Conservation (phyloP, 2,888 invertebrate species). For the Melieria omissa region DNA sequence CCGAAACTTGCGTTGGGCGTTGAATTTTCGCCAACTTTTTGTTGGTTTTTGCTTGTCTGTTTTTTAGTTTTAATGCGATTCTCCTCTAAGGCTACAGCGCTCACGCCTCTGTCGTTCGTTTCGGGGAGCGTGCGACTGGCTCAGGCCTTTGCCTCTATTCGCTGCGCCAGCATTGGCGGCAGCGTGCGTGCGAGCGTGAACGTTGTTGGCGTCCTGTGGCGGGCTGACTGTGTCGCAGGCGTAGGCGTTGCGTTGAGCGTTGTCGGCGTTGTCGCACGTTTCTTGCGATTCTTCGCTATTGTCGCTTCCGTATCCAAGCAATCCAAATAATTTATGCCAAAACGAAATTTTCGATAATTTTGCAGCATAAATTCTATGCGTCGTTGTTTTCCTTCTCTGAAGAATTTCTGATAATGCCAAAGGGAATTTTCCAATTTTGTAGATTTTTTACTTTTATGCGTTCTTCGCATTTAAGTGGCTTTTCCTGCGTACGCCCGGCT, state of each 20-base stretch:
- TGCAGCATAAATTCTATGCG: conserved; percentile 43
- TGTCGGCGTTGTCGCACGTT: conserved; percentile 10
- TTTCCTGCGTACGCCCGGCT: conserved; percentile 29
- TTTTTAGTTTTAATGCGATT: neutral
- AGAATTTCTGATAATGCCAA: conserved; percentile 56
- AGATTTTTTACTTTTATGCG: conserved; percentile 58
- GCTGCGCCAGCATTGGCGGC: conserved; percentile 23
- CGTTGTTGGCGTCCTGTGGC: conserved; percentile 16
- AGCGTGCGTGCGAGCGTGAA: conserved; percentile 51
- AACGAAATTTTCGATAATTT: conserved; percentile 44
- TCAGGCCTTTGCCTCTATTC: conserved; percentile 16
- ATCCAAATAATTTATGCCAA: conserved; percentile 39
- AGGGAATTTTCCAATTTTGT: conserved; percentile 64
- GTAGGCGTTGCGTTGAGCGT: conserved; percentile 23
- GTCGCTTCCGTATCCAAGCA: conserved; percentile 23
- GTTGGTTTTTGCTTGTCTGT: neutral
- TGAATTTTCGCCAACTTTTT: neutral
- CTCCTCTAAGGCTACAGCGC: neutral
- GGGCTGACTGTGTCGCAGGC: conserved; percentile 33
- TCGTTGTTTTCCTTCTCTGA: conserved; percentile 37
- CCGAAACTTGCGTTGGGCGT: neutral
- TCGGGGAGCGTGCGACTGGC: neutral
- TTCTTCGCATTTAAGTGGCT: conserved; percentile 55
- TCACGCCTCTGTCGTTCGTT: neutral
- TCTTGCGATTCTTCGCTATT: conserved; percentile 18